A percentile compares a stretch with the other conserved stretches of the same genome.
These are phyloP conservation scores for Furcifer pardalis DNA, from an alignment of 2,797 vertebrate species.

Conservation along the genomic window DNA sequence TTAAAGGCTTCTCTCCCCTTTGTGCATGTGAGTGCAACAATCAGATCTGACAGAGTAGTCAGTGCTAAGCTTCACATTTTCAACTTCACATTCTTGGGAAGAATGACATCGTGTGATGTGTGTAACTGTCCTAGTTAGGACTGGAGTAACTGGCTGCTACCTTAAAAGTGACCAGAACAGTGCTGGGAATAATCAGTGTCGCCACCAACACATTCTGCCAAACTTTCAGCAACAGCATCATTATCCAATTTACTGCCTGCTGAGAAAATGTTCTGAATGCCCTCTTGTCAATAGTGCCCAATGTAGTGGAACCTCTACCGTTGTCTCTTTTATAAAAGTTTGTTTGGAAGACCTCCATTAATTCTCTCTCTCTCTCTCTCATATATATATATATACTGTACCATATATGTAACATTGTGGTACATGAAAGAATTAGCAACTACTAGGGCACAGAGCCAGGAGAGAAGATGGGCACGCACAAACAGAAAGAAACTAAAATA, in stretches of 20 bases:
- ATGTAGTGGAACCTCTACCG: slow-evolving; percentile 24
- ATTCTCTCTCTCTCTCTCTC: not conserved
- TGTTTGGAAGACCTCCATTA: slow-evolving; percentile 27
- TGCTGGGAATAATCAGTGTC: not conserved
- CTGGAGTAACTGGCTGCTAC: slow-evolving; percentile 1
- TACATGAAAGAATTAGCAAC: too few relatives aligned
- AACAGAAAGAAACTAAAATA: too few relatives aligned
- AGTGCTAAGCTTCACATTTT: not conserved
- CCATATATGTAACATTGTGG: too few relatives aligned
- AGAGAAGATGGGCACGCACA: too few relatives aligned
- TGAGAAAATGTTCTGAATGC: slow-evolving; percentile 46
- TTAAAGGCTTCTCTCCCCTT: slow-evolving; percentile 38
- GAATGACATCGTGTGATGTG: not conserved
- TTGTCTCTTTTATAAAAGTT: slow-evolving; percentile 33
- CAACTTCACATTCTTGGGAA: not conserved
- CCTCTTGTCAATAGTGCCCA: slow-evolving; percentile 22
- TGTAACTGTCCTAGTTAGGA: not conserved
- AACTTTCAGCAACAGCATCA: slow-evolving; percentile 17
- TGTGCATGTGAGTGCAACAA: not conserved
- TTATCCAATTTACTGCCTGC: slow-evolving; percentile 15
- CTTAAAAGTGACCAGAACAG: not conserved
- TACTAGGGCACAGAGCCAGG: too few relatives aligned
- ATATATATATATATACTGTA: too few relatives aligned
- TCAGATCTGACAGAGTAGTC: slow-evolving; percentile 20
- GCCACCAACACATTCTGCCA: slow-evolving; percentile 5